Evolutionary conservation across 2,113 vertebrate genomes (phyloP), one percentile per base, ranked within the genome.

Genomic region (Gadus macrocephalus): DNA sequence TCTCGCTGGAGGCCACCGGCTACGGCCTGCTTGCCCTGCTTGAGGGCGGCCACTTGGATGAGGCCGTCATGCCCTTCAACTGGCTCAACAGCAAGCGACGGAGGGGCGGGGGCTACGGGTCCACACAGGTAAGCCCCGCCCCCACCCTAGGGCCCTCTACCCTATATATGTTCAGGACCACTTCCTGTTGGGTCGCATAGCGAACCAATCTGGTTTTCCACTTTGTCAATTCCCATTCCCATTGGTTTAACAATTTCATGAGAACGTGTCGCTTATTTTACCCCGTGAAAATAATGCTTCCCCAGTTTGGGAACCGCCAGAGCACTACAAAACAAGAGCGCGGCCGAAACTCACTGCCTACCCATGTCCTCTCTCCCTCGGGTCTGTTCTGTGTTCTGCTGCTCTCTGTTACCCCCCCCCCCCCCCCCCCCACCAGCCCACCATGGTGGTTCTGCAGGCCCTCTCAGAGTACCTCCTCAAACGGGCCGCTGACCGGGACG

Each of bases 361-460:
- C 2, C 20, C 20, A 17, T n/a, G 17, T 20, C n/a, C 17, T 60
- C 15, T 60, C 20, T 60, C 20, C 58, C 15, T 15, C n/a, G 17
- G 19, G 58, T 17, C 17, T 60, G 20, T 14, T 17, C 17, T 60
- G 19, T 12, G 42, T 49, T 49, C 42, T 49, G 42, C 11, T 42
- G 9, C 11, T 42, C 1, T 42, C 38, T 42, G 38, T 19, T 8
- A 11, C 12, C 20, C 59, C 60, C 20, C n/a, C 16, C 16, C n/a
- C 58, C 9, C 58, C 58, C 58, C 58, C n/a, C 3, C 58, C n/a
- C n/a, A 9, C 20, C 75, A 94, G 91, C 85, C 92, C 79, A 93
- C 91, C 0, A 83, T 92, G 78, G 90, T 93, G 64, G 92, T 91
- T 4, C 85, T 92, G 1, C 92, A 93, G 71, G 92, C 90, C 1